phyloP scores from a whole-genome alignment of 2,888 invertebrate species.

The Leptarthrus brevirostris region DNA sequence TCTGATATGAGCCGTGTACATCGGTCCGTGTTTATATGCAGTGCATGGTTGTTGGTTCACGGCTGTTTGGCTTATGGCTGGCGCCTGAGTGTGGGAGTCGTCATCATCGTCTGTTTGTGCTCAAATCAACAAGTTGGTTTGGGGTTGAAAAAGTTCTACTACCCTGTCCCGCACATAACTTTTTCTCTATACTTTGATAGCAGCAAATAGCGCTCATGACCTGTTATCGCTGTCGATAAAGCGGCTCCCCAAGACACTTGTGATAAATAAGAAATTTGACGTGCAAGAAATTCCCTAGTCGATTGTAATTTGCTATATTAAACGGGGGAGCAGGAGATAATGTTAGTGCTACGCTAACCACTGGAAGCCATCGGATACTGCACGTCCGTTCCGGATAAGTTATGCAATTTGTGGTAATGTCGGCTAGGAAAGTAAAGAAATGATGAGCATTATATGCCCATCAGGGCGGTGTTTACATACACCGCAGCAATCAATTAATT shows the following conservation, averaged over 20 bases:
- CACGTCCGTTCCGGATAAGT: not conserved
- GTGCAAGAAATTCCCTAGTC: slow-evolving; percentile 22
- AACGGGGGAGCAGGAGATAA: not conserved
- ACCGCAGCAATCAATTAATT: too few relatives aligned
- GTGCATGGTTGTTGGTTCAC: slow-evolving; percentile 4
- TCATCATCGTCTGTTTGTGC: slow-evolving; percentile 2
- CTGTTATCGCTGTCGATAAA: slow-evolving; percentile 27
- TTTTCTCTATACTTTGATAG: slow-evolving; percentile 4
- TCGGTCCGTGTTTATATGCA: slow-evolving; percentile 35
- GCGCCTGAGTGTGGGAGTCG: slow-evolving; percentile 18
- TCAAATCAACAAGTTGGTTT: slow-evolving; percentile 40
- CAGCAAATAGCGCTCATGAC: slow-evolving; percentile 38
- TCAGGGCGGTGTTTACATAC: too few relatives aligned
- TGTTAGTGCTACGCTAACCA: not conserved
- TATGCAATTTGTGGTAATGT: slow-evolving; percentile 7
- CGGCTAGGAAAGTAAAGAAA: slow-evolving; percentile 1
- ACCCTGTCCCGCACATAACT: slow-evolving; percentile 1
- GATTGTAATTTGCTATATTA: slow-evolving; percentile 33
- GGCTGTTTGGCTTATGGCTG: slow-evolving; percentile 8
- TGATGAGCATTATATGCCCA: not conserved
- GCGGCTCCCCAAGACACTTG: not conserved
- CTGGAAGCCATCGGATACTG: too few relatives aligned
- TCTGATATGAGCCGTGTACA: slow-evolving; percentile 6
- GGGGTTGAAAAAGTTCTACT: not conserved
- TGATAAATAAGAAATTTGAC: slow-evolving; percentile 38